These are phyloP conservation scores for Synergus umbraculus DNA, from an alignment of 2,888 invertebrate species.

Conservation along the genomic window DNA sequence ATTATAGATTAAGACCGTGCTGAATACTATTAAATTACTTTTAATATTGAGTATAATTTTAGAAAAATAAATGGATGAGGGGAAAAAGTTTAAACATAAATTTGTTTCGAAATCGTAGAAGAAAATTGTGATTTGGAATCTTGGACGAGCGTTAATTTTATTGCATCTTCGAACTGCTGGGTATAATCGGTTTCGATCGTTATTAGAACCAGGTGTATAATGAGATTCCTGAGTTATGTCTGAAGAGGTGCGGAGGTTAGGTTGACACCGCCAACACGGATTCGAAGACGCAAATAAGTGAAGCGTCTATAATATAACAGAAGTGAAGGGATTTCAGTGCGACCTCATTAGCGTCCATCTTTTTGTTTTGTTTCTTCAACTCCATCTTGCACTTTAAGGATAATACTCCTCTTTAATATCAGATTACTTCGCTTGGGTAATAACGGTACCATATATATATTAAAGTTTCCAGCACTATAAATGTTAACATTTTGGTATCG, in stretches of 20 bases:
- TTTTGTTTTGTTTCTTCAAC: conserved; percentile 56
- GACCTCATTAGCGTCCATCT: conserved; percentile 61
- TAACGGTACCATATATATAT: conserved; percentile 12
- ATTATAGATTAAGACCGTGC: background rate
- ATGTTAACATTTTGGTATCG: conserved; percentile 1
- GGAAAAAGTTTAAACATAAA: background rate
- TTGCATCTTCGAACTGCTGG: conserved; percentile 1
- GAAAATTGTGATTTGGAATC: background rate
- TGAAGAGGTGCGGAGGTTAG: conserved; percentile 20
- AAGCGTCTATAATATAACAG: conserved; percentile 40
- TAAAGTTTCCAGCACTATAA: conserved; percentile 13
- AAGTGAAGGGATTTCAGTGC: conserved; percentile 58
- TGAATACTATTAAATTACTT: background rate
- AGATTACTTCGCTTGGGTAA: conserved; percentile 36
- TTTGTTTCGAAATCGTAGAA: background rate
- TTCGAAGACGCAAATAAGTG: conserved; percentile 33
- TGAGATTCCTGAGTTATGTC: conserved; percentile 41
- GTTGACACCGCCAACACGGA: conserved; percentile 34
- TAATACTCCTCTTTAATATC: conserved; percentile 39
- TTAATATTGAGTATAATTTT: background rate
- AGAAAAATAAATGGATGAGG: background rate
- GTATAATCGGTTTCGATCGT: conserved; percentile 41
- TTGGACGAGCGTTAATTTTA: conserved; percentile 7
- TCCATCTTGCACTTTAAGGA: conserved; percentile 33
- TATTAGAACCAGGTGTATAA: conserved; percentile 36